A percentile compares a stretch with the other conserved stretches of the same genome.
These are phyloP conservation scores for Platalea minor DNA, from an alignment of 2,797 vertebrate genomes.

Conservation along the genomic window DNA sequence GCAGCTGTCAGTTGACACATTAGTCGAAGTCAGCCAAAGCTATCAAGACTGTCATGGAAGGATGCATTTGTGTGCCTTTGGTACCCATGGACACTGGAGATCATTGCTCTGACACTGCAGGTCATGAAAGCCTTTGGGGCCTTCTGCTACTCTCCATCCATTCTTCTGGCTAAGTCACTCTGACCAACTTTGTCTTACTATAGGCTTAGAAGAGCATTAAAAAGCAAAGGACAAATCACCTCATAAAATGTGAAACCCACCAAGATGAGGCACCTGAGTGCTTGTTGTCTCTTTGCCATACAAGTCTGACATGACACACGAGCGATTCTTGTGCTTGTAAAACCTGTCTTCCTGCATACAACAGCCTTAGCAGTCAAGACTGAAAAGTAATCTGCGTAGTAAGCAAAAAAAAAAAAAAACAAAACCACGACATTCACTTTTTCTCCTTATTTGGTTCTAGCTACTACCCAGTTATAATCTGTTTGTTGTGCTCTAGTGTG, in stretches of 20 bases:
- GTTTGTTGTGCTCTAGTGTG: not conserved
- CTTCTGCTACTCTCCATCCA: not conserved
- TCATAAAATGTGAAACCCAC: not conserved
- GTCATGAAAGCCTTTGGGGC: not conserved
- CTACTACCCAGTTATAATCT: not conserved
- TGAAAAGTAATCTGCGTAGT: not conserved
- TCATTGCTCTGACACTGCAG: not conserved
- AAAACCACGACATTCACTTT: not conserved
- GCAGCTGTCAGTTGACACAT: not conserved
- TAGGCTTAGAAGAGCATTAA: not conserved
- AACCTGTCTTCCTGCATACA: not conserved
- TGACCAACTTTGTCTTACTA: not conserved
- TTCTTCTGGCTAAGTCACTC: not conserved
- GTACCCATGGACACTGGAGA: not conserved
- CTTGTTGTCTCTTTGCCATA: not conserved
- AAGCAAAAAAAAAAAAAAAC: not conserved
- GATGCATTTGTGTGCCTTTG: not conserved
- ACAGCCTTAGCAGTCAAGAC: not conserved
- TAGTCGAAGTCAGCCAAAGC: not conserved
- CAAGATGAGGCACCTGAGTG: not conserved
- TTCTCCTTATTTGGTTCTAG: not conserved
- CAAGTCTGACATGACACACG: fast-evolving
- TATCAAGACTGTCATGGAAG: not conserved
- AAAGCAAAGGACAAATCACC: not conserved
- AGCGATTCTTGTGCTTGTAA: not conserved